These are phyloP conservation scores for Stenichneumon culpator DNA, from an alignment of 2,888 invertebrate genomes.

Conservation along the genomic window DNA sequence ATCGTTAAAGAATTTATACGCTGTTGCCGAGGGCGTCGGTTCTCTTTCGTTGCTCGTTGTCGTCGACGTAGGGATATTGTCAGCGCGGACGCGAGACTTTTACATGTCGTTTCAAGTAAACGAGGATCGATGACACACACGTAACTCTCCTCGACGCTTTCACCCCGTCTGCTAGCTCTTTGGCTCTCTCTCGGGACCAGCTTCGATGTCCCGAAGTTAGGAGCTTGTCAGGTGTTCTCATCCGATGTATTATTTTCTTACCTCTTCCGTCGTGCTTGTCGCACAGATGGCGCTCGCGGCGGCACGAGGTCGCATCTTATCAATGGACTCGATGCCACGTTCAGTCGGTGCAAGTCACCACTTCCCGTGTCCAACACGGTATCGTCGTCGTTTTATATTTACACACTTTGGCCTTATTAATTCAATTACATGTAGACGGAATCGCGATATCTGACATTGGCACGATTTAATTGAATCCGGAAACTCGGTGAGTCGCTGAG, in stretches of 20 bases:
- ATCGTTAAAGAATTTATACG: no score
- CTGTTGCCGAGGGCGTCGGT: no score
- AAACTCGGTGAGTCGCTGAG: conserved; percentile 38
- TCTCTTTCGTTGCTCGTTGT: no score
- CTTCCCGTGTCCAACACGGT: conserved; percentile 43
- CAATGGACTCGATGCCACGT: conserved; percentile 46
- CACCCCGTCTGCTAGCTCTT: conserved; percentile 7
- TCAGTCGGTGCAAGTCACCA: conserved; percentile 67
- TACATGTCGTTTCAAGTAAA: not conserved
- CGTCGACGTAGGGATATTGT: not conserved
- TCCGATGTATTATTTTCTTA: not conserved
- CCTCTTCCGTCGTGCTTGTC: not conserved
- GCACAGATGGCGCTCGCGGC: conserved; percentile 8
- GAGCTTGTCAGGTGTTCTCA: conserved; percentile 20
- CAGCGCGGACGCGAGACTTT: not conserved
- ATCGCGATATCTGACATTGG: conserved; percentile 1
- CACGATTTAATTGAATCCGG: conserved; percentile 20
- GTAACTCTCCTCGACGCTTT: conserved; percentile 14
- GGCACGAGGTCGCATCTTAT: not conserved
- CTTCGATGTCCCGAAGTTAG: conserved; percentile 22
- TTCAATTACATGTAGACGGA: conserved; percentile 50
- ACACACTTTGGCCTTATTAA: conserved; percentile 60
- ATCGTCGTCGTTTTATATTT: conserved; percentile 42
- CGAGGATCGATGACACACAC: conserved; percentile 23
- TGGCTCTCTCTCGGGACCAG: not conserved